phyloP scores from a whole-genome alignment of 92 coral and sea anemone species.

The Siderastrea radians region DNA sequence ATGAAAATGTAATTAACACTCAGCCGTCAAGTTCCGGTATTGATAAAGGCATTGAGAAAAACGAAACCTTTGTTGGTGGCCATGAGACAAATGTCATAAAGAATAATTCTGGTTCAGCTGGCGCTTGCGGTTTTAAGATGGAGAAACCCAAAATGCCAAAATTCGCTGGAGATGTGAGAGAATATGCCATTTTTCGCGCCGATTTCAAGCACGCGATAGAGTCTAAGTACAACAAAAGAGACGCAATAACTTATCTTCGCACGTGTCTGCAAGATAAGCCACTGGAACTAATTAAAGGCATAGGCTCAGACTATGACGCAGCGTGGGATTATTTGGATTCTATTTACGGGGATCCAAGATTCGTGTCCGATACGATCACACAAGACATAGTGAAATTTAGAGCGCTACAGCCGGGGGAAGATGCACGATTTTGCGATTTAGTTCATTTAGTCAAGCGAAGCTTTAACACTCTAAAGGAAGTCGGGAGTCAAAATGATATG shows the following conservation, averaged over 20 bases:
- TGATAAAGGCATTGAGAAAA: no score
- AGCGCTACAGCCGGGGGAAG: slow-evolving; percentile 38
- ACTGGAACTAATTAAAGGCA: slow-evolving; percentile 66
- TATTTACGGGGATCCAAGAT: slow-evolving; percentile 45
- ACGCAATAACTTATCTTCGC: slow-evolving; percentile 42
- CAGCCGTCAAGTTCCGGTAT: no score
- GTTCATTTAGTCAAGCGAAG: slow-evolving; percentile 56
- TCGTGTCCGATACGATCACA: slow-evolving; percentile 40
- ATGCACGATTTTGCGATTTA: slow-evolving; percentile 55
- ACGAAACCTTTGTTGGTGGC: no score
- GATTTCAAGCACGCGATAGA: slow-evolving; percentile 64
- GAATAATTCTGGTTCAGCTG: not conserved
- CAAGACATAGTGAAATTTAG: slow-evolving; percentile 49
- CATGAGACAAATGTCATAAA: no score
- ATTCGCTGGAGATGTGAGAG: slow-evolving; percentile 57
- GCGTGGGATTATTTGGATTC: slow-evolving; percentile 65
- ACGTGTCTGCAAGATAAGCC: slow-evolving; percentile 59
- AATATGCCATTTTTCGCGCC: slow-evolving; percentile 52
- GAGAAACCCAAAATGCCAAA: slow-evolving; percentile 70
- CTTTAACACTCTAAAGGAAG: slow-evolving; percentile 56
- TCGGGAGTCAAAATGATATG: slow-evolving; percentile 53
- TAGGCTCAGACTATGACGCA: slow-evolving; percentile 56
- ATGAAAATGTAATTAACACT: no score
- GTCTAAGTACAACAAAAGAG: slow-evolving; percentile 46
- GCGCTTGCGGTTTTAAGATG: slow-evolving; percentile 48